Base-by-base conservation (phyloP, 2,888 invertebrate species). In the Conus canariensis region DNA sequence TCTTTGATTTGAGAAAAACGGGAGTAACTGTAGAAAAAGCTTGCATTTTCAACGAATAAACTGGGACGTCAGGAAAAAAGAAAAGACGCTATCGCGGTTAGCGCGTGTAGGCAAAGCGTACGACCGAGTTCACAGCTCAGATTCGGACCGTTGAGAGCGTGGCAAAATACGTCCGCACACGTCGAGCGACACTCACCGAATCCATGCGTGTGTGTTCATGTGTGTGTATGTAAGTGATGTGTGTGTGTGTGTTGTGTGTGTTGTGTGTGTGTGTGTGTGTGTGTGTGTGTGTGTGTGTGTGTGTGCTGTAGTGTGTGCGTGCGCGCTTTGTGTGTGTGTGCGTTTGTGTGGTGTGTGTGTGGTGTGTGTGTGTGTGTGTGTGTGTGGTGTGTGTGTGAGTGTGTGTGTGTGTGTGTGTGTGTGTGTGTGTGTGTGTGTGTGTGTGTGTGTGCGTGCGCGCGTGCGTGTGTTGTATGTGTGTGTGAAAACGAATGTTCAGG, bases 231-330 rank as follows among this genome's bases (percentile, higher is more conserved):
- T 77, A n/a, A n/a, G 77, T 25, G 77, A n/a, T 77, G 77, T 77
- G 77, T 77, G 77, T 77, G 77, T 77, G 77, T 77, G 77, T 77
- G 77, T 30, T 77, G 77, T 77, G 25, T 25, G 77, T 77, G 77
- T 25, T n/a, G 25, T 77, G 25, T 77, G 77, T 77, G 25, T 77
- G 77, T 77, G 77, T 77, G 25, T 77, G 77, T 77, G 77, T 77
- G 10, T n/a, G 77, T 77, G 77, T 77, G 77, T 25, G 25, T 77
- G 77, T 77, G 77, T 77, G 77, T 77, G 25, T 77, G 77, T 77
- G 77, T 77, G 25, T 77, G 25, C 25, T n/a, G 77, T 77, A 12
- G 77, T 25, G 25, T 77, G 25, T 77, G 77, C 8, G 30, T 77
- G 25, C 25, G 25, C 25, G 77, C 25, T n/a, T 6, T 74, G 70